phyloP scores from a whole-genome alignment of 2,888 invertebrate genomes.

The Nemoura dubitans region DNA sequence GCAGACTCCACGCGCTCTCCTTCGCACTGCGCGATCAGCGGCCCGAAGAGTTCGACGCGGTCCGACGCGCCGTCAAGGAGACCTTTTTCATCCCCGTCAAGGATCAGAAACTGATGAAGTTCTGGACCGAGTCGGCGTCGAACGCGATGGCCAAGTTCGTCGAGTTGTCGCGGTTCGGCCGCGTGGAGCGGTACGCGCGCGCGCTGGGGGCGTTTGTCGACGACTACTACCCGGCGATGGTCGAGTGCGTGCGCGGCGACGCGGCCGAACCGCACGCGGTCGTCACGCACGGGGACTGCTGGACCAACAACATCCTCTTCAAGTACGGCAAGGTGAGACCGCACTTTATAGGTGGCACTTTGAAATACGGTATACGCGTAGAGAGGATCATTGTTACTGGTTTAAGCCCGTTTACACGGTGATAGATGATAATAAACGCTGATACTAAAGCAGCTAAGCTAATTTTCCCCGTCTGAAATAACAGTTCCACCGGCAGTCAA shows the following conservation, averaged over 20 bases:
- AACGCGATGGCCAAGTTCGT: not conserved
- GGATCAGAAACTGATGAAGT: not conserved
- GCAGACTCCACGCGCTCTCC: slow-evolving; percentile 49
- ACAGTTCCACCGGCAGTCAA: too few species aligned
- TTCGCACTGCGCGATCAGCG: slow-evolving; percentile 41
- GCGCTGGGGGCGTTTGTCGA: not conserved
- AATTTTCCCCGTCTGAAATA: too few species aligned
- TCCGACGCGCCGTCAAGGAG: not conserved
- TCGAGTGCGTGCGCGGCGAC: slow-evolving; percentile 24
- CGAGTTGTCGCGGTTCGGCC: not conserved
- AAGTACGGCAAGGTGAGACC: slow-evolving; percentile 41
- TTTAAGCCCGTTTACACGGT: too few species aligned
- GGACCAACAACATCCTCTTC: slow-evolving; percentile 49
- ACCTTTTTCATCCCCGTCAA: not conserved
- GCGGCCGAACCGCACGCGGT: slow-evolving; percentile 44
- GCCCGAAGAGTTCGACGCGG: slow-evolving; percentile 28
- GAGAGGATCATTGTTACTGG: too few species aligned
- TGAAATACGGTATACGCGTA: too few species aligned
- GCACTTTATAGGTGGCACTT: too few species aligned
- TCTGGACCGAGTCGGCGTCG: not conserved
- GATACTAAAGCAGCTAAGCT: too few species aligned
- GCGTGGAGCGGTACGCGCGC: not conserved
- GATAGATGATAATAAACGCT: too few species aligned
- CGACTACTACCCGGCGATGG: slow-evolving; percentile 2
- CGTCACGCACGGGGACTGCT: slow-evolving; percentile 48